Percentiles rank a stretch among this genome's conserved stretches.
phyloP scores from a whole-genome alignment of 2,113 vertebrate species.

The Eurypyga helias region DNA sequence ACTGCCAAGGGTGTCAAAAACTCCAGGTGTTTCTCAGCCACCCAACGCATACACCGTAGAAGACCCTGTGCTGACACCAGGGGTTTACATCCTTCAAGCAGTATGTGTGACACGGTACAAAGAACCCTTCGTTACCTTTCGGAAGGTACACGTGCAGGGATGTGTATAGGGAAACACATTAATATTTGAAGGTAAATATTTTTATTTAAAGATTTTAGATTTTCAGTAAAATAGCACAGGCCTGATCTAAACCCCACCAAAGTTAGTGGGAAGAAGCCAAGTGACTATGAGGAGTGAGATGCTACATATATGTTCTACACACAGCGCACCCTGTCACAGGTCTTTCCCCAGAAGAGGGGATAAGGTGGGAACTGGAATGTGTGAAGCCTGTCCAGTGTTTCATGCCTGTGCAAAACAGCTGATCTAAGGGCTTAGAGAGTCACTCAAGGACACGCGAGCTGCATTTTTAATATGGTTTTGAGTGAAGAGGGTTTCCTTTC shows the following conservation, averaged over 20 bases:
- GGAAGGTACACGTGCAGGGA: neutral
- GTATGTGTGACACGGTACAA: neutral
- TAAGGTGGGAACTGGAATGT: neutral
- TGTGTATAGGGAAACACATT: neutral
- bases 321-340: neutral
- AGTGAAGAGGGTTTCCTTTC: constrained; percentile 16
- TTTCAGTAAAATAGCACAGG: neutral
- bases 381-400: neutral
- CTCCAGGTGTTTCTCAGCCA: neutral
- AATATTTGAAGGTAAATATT: neutral
- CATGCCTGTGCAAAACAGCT: neutral
- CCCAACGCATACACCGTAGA: rapidly evolving
- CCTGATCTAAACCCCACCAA: neutral
- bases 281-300: neutral
- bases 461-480: neutral
- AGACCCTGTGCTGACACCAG: neutral
- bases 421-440: neutral
- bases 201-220: neutral
- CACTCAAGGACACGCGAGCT: neutral
- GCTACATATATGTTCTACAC: neutral
- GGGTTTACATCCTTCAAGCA: neutral
- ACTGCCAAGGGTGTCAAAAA: neutral
- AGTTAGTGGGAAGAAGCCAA: neutral
- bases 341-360: neutral
- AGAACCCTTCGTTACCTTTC: neutral